Evolutionary conservation across 37 sponge, comb jelly and placozoan species (phyloP), one percentile per base, ranked within the genome.

Genomic region (Halichondria panicea): DNA sequence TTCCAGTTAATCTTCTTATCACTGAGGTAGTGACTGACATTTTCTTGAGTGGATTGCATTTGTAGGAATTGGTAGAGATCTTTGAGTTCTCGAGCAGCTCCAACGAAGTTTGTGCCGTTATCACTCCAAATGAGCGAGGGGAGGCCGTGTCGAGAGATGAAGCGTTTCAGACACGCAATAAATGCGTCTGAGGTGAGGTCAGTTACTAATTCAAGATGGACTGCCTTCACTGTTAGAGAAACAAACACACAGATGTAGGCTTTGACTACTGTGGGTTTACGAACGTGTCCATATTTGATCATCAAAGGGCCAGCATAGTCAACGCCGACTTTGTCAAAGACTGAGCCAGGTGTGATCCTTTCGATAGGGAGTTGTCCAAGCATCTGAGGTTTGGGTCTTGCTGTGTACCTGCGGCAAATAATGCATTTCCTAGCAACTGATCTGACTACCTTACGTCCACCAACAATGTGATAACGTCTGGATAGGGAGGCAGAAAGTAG

Each of bases 91-190:
- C 71, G 60, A 15, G 34, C 36, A 13, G 81, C 81, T 28, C 72
- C 81, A 31, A 25, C 31, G 66, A 82, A 82, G 40, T 82, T 72
- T 24, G 83, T 62, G 1, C 74, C 83, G 73, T 82, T 38, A 39
- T 82, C 83, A 34, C 83, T 73, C 66, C 66, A 64, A 7, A 82
- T 73, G 18, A 73, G 57, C 3, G 40, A 40, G 6, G 83, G 74
- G 11, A 27, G 50, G 32, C 74, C 83, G 19, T 72, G 60, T 53
- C 83, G 66, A 52, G 74, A 12, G 1, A 65, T 53, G 59, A 82
- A 82, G 4, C 74, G 48, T 53, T 46, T 43, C 58, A 82, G 52
- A 35, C 43, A 63, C 21, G 75, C 66, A 33, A 82, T 31, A 54
- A 82, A 82, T 6, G 74, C 66, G 34, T 82, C 74, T 19, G 74